Evolutionary conservation across 2,113 vertebrate species (phyloP), one percentile per base, ranked within the genome.

Genomic region (Takifugu bimaculatus): DNA sequence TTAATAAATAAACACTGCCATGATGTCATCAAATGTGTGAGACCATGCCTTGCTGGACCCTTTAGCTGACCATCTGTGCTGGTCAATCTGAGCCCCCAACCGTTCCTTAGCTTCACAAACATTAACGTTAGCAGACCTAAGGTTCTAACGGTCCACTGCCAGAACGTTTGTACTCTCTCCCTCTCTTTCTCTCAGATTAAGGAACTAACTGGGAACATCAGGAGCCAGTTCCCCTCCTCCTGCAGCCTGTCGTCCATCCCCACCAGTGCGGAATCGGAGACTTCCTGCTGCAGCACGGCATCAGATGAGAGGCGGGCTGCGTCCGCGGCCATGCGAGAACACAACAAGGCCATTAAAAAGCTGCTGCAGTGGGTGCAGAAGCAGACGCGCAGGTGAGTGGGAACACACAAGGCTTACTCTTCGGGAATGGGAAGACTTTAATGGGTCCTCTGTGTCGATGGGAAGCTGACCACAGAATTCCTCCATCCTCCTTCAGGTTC

Each of bases 321-420:
- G 0, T 28, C 87, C 52, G 76, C 83, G 0, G 39, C 79, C 0
- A 88, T 91, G 77, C 92, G 92, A 60, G 95, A 96, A 70, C 94
- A 98, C 66, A 88, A 93, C 63, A 95, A 87, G 78, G 91, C 94
- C 79, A 96, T 98, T 84, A 94, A 93, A 82, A 93, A 93, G 14
- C 92, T 99, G 70, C 81, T 99, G 77, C 88, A 93, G 0, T 99
- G 96, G 96, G 94, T 97, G 45, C 96, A 99, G 88, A 93, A 92
- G 80, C 92, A 93, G 66, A 97, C 95, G 0, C 89, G 94, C 79
- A 98, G 94, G 96, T 99, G 35, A 10, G 35, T 11, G 35, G 35
- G 1, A 11, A 3, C 5, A 10, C 4, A 4, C 35, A 39, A 3
- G 29, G 29, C 29, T 29, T 3, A 5, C 9, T 39, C 11, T 10